Base-by-base conservation (phyloP, 2,888 invertebrate species). In the Lapara coniferarum region DNA sequence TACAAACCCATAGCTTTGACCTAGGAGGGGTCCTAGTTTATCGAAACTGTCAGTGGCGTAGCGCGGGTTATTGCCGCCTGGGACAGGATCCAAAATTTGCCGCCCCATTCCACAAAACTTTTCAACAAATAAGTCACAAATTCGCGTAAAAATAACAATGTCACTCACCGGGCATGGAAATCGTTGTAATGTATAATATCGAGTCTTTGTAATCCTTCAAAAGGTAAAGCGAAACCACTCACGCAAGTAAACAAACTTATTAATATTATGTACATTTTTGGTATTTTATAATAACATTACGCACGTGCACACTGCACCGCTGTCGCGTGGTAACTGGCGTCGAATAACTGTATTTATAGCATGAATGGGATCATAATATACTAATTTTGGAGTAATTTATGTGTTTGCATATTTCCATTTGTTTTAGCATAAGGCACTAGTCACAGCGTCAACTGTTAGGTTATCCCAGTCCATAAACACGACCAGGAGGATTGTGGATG, bases 121-220 rank as follows among this genome's bases (percentile, higher is more conserved):
- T n/a, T n/a, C n/a, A n/a, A n/a, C n/a, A n/a, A n/a, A n/a, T n/a
- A n/a, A n/a, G n/a, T n/a, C n/a, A n/a, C n/a, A n/a, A 55, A 25
- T 51, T 25, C 66, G 16, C 16, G 55, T 6, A 66, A 69, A 66
- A 55, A 70, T 37, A 30, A 66, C 57, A 71, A 58, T 70, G 71
- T 51, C n/a, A 81, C 90, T 84, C 83, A 95, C 95, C 95, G 92
- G 13, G 95, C 94, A 77, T 95, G 95, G 78, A 95, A 95, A 86
- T 95, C 95, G 76, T 95, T 95, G 68, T 94, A 92, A 77, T 95
- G 95, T 68, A 95, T 89, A 67, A 95, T 91, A 74, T 95, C 94
- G 71, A 95, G 81, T 72, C 92, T 90, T 73, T 94, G 95, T 49
- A 94, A 77, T 75, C 94, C 93, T 74, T 90, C 89, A 68, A 85